Base-by-base conservation (phyloP, 1,140 invertebrate genomes). In the Halesus radiatus region DNA sequence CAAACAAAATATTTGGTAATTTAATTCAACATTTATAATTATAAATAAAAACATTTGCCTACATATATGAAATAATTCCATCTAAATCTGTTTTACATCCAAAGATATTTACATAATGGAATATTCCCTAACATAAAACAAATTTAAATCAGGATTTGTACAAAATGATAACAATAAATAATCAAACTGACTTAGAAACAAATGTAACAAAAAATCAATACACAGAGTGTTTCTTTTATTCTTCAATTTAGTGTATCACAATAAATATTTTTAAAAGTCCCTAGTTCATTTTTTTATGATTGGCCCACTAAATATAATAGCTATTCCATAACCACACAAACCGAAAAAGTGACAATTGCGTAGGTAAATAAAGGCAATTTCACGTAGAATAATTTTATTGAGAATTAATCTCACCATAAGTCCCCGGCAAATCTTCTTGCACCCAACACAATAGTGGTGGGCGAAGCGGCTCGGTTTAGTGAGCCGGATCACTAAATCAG, bases 151-250 rank as follows among this genome's bases (percentile, higher is more conserved):
- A 53, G 68, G 26, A 72, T 75, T 58, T 75, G 54, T 75, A 75
- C 72, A 75, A 74, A n/a, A 32, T 52, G 29, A 64, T 79, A 79
- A 79, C 70, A 79, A 79, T 79, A 79, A 79, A 79, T 45, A 45
- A 45, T 79, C 58, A 70, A 78, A 74, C 37, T 79, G 78, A 79
- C 78, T 79, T 79, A 79, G 78, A 79, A 79, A 79, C 77, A 62
- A 79, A 62, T 58, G 64, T 62, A 79, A 74, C 72, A 79, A 79
- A 79, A 45, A 75, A 73, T 58, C 60, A 74, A 66, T 75, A 29
- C 7, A 37, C 15, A 74, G 5, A 75, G 58, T 74, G 68, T 79
- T 74, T 20, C 10, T 56, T 15, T 52, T 79, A 64, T 79, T 75
- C n/a, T 45, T 45, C 32, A 58, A 79, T 74, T 72, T 68, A 75